A percentile compares a stretch with the other conserved stretches of the same genome.
Evolutionary conservation across 1,140 invertebrate species (phyloP).

Genomic region (Bradysia coprophila): DNA sequence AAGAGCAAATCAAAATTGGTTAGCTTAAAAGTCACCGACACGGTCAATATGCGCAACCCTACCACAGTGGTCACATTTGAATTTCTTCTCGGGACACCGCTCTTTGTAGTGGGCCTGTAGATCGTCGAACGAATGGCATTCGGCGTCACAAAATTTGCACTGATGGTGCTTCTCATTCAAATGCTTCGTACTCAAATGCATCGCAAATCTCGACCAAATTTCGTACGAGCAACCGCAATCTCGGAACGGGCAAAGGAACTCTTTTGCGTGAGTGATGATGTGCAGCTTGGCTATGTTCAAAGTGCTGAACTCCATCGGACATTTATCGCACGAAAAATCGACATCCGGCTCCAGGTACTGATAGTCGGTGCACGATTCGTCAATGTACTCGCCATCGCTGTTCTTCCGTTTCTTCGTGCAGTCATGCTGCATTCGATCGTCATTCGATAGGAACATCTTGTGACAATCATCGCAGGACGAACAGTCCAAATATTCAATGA

Average conservation of each 20-base stretch:
- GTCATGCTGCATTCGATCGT: neutral
- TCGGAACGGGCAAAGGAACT: neutral
- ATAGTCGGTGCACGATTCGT: conserved; percentile 1
- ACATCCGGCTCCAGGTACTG: neutral
- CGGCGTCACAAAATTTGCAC: neutral
- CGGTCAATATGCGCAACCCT: too few species aligned
- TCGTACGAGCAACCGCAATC: conserved; percentile 1
- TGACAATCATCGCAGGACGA: neutral
- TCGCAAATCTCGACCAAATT: neutral
- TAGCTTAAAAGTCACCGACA: too few species aligned
- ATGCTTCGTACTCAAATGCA: neutral
- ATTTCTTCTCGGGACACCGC: neutral
- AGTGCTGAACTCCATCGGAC: too few species aligned
- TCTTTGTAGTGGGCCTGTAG: neutral
- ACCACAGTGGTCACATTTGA: conserved; percentile 1
- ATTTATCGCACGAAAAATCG: neutral
- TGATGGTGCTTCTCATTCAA: neutral
- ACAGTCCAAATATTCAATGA: too few species aligned
- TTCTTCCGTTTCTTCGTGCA: neutral
- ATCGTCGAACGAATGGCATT: neutral
- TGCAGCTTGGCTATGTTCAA: neutral
- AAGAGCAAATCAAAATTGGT: neutral
- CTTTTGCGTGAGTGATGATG: neutral
- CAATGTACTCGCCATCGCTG: neutral
- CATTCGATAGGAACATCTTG: neutral